Evolutionary conservation across 2,888 invertebrate genomes (phyloP).

Genomic region (Lepidochrysops patricia): DNA sequence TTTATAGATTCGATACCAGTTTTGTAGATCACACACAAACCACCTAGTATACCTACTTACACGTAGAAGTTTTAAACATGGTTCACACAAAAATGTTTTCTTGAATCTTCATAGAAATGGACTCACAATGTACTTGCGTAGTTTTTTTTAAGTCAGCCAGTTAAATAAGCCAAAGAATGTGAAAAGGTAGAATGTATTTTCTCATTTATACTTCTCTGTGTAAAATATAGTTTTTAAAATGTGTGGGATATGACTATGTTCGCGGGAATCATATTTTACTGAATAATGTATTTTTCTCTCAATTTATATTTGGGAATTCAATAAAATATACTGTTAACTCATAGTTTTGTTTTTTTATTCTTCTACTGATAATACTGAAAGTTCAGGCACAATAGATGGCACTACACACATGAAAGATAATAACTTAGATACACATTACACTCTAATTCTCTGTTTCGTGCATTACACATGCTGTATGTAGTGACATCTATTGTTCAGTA

Average conservation of each 20-base stretch:
- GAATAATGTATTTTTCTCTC: constrained; percentile 56
- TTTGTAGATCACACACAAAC: too few species aligned
- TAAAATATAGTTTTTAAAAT: background rate
- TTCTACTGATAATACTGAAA: too few species aligned
- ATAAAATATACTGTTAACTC: constrained; percentile 72
- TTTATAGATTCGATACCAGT: too few species aligned
- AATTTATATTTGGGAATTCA: constrained; percentile 68
- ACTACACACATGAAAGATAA: too few species aligned
- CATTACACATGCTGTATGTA: too few species aligned
- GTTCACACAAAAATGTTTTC: too few species aligned
- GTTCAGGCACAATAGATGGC: too few species aligned
- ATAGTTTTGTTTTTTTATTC: constrained; percentile 36
- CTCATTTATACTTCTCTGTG: background rate
- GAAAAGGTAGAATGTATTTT: background rate
- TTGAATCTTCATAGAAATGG: background rate
- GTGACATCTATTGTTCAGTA: too few species aligned
- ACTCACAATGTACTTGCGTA: background rate
- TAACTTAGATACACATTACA: too few species aligned
- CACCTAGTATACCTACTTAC: too few species aligned
- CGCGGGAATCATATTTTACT: constrained; percentile 31
- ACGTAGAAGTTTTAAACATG: too few species aligned
- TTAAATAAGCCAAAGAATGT: background rate
- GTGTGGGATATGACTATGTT: background rate
- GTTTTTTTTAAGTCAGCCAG: background rate
- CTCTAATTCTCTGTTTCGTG: too few species aligned